phyloP scores from a whole-genome alignment of 1,140 invertebrate genomes.

The Mylabris phalerata region DNA sequence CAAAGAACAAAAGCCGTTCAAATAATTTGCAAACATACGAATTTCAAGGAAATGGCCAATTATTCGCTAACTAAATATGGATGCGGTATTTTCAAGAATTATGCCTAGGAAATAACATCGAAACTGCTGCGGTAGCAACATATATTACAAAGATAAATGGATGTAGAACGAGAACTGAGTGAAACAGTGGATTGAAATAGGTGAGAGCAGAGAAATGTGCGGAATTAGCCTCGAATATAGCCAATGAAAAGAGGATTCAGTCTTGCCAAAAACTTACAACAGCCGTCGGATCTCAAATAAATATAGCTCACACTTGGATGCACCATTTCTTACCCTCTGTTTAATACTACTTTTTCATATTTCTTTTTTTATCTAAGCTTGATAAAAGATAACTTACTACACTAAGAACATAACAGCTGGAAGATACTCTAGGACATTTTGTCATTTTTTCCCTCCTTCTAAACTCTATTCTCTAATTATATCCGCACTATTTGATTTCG shows the following conservation, averaged over 20 bases:
- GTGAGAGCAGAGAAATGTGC: conserved; percentile 25
- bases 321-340: conserved; percentile 18
- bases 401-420: conserved; percentile 5
- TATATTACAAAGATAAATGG: conserved; percentile 26
- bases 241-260: conserved; percentile 19
- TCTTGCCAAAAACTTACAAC: conserved; percentile 14
- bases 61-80: conserved; percentile 14
- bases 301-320: conserved; percentile 17
- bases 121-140: conserved; percentile 18
- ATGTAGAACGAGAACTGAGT: conserved; percentile 16
- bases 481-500: background rate
- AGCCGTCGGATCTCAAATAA: conserved; percentile 18
- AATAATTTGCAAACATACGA: conserved; percentile 6
- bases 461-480: conserved; percentile 13
- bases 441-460: background rate
- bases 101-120: conserved; percentile 17
- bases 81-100: conserved; percentile 17
- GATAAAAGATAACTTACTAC: conserved; percentile 18
- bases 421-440: background rate
- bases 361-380: conserved; percentile 5
- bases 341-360: conserved; percentile 17
- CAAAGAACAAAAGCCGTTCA: conserved; percentile 8
- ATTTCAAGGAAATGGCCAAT: conserved; percentile 10
- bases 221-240: conserved; percentile 21
- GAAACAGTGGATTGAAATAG: conserved; percentile 25